Percentiles rank a stretch among this genome's conserved stretches.
Conservation (phyloP, 1,140 invertebrate species). For the Drosophila bocki region DNA sequence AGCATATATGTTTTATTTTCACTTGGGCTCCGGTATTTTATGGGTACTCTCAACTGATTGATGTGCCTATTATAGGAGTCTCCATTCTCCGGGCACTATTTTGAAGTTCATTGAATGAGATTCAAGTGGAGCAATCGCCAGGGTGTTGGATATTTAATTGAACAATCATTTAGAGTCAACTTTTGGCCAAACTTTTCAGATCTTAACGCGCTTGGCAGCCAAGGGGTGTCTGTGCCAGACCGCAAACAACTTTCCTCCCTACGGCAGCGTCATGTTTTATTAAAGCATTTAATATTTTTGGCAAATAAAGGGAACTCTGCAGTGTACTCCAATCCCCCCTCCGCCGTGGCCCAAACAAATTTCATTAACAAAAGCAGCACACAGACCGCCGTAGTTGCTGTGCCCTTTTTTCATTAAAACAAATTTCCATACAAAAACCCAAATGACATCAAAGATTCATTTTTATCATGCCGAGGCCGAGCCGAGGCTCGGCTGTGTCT, state of each 20-base stretch:
- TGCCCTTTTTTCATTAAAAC: slow-evolving; percentile 74
- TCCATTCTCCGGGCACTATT: slow-evolving; percentile 52
- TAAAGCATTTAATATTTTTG: slow-evolving; percentile 76
- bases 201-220: too few species aligned
- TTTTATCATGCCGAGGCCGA: slow-evolving; percentile 63
- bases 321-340: background rate
- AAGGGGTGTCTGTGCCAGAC: slow-evolving; percentile 6
- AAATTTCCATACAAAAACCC: slow-evolving; percentile 76
- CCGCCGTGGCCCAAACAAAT: slow-evolving; percentile 47
- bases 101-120: slow-evolving; percentile 73
- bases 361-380: slow-evolving; percentile 72
- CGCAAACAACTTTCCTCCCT: slow-evolving; percentile 22
- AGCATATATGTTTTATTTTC: slow-evolving; percentile 68
- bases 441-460: slow-evolving; percentile 83
- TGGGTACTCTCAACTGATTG: slow-evolving; percentile 73
- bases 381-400: slow-evolving; percentile 48
- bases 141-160: slow-evolving; percentile 53
- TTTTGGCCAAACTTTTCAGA: slow-evolving; percentile 30
- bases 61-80: slow-evolving; percentile 78
- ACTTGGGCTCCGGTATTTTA: slow-evolving; percentile 70
- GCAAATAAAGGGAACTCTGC: slow-evolving; percentile 63
- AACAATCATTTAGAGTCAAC: slow-evolving; percentile 62
- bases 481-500: slow-evolving; percentile 54
- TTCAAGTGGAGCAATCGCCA: slow-evolving; percentile 18
- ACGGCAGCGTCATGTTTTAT: slow-evolving; percentile 60